A percentile compares a stretch with the other conserved stretches of the same genome.
phyloP scores from a whole-genome alignment of 2,797 vertebrate genomes.

The Limosa lapponica region DNA sequence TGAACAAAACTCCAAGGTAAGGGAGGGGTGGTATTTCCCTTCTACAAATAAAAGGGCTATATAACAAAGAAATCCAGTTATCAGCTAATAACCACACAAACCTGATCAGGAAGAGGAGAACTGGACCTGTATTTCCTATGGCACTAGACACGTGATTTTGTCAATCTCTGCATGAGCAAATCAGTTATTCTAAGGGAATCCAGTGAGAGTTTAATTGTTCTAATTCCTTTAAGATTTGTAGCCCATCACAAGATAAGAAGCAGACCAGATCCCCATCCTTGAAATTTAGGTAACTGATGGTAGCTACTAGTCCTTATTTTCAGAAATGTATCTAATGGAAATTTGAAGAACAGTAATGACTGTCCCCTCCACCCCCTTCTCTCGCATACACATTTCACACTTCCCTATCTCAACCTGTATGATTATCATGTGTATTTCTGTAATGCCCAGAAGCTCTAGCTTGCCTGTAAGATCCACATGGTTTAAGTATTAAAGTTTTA shows the following conservation, averaged over 20 bases:
- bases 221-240: neutral
- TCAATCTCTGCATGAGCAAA: neutral
- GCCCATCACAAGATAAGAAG: neutral
- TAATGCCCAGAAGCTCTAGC: neutral
- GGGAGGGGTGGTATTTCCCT: neutral
- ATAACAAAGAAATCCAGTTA: neutral
- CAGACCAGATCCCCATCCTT: neutral
- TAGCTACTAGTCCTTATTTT: neutral
- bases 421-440: neutral
- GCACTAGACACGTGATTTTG: fast-evolving
- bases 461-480: neutral
- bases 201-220: neutral
- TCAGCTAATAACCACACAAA: neutral
- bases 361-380: neutral
- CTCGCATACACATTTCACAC: neutral
- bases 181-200: neutral
- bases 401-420: neutral
- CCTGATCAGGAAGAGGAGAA: neutral
- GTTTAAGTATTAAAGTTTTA: neutral
- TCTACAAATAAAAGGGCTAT: neutral
- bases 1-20: neutral
- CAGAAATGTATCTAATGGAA: neutral
- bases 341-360: neutral
- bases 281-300: neutral
- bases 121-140: neutral